Conservation (phyloP, 2,113 vertebrate species). For the Nipponia nippon region DNA sequence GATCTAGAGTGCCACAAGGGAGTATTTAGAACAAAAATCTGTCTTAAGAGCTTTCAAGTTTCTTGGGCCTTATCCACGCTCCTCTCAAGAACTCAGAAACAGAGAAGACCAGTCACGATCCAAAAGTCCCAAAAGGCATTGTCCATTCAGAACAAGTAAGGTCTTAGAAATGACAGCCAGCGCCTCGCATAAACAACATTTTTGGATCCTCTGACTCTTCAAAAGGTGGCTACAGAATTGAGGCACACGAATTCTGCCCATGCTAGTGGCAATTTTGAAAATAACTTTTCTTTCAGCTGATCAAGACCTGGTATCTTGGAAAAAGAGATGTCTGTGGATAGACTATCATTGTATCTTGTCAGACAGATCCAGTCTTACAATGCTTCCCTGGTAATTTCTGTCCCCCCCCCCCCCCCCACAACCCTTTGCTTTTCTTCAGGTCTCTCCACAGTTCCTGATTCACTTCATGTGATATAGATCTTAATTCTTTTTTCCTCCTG, state of each 20-base stretch:
- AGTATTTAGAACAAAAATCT: background rate
- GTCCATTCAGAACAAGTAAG: background rate
- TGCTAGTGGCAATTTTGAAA: background rate
- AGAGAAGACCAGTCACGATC: background rate
- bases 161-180: background rate
- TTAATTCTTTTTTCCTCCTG: background rate
- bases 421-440: background rate
- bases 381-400: background rate
- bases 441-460: background rate
- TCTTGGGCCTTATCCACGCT: background rate
- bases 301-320: background rate
- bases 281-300: background rate
- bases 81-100: background rate
- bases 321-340: background rate
- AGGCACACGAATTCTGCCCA: background rate
- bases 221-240: background rate
- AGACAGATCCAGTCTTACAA: background rate
- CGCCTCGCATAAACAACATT: background rate
- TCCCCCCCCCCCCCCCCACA: background rate
- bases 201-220: background rate
- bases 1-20: background rate
- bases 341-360: background rate
- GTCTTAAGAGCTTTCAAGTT: background rate
- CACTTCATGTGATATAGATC: rapidly evolving
- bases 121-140: background rate